Conservation (phyloP, 2,113 vertebrate species). For the Paramisgurnus dabryanus region DNA sequence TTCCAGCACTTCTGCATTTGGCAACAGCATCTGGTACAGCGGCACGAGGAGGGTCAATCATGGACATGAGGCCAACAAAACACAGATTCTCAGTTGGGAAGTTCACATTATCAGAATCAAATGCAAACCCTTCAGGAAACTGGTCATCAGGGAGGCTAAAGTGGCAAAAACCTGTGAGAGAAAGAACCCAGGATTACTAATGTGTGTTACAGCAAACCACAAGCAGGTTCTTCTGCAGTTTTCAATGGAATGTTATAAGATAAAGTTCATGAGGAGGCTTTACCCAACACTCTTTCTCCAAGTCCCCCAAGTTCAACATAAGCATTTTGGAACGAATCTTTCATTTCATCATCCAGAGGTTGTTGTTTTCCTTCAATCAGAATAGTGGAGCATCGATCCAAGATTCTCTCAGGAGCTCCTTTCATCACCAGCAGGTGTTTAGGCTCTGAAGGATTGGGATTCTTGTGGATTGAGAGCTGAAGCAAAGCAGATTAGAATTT, state of each 20-base stretch:
- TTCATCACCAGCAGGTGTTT: conserved; percentile 90
- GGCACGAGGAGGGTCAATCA: conserved; percentile 89
- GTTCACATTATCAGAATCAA: conserved; percentile 85
- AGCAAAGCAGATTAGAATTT: background rate
- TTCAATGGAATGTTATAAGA: background rate
- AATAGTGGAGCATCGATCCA: conserved; percentile 88
- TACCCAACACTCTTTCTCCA: conserved; percentile 87
- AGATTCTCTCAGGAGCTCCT: conserved; percentile 88
- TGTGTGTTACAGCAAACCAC: background rate
- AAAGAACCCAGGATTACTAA: background rate
- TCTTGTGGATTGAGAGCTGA: conserved; percentile 89
- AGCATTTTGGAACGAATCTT: conserved; percentile 85
- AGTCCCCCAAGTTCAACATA: conserved; percentile 88
- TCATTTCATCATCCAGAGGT: conserved; percentile 83
- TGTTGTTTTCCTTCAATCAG: conserved; percentile 83
- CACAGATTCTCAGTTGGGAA: conserved; percentile 86
- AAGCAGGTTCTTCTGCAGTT: background rate
- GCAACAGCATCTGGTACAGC: conserved; percentile 88
- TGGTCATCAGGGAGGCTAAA: conserved; percentile 77
- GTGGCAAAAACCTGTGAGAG: conserved; percentile 85
- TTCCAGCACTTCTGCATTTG: conserved; percentile 90
- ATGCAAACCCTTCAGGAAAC: conserved; percentile 82
- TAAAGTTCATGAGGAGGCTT: background rate
- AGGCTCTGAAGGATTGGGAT: conserved; percentile 64
- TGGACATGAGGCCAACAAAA: conserved; percentile 92